Conservation (phyloP, 2,888 invertebrate genomes). For the Microctonus brassicae region DNA sequence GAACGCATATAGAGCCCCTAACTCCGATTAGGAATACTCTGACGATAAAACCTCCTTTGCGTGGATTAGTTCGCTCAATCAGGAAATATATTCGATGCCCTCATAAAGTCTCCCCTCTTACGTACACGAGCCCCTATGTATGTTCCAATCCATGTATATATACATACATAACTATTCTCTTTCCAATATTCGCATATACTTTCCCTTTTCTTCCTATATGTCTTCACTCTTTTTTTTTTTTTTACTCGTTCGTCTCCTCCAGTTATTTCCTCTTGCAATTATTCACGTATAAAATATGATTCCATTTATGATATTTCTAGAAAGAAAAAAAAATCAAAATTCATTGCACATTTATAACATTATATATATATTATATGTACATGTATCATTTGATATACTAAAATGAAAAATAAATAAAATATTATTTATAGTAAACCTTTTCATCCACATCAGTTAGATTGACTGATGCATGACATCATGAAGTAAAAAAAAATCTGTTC, state of each 20-base stretch:
- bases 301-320: background rate
- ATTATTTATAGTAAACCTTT: background rate
- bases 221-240: background rate
- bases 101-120: constrained; percentile 58
- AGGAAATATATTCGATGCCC: constrained; percentile 65
- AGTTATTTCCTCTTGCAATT: background rate
- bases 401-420: background rate
- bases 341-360: background rate
- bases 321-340: background rate
- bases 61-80: constrained; percentile 68
- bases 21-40: constrained; percentile 34
- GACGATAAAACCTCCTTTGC: constrained; percentile 67
- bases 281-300: background rate
- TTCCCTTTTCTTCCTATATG: background rate
- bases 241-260: no score
- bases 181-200: constrained; percentile 10
- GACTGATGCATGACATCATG: constrained; percentile 11
- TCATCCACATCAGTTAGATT: background rate
- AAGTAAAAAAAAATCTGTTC: constrained; percentile 10
- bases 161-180: constrained; percentile 27
- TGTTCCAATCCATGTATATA: constrained; percentile 45
- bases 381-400: background rate
- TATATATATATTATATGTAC: background rate
- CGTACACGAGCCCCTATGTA: constrained; percentile 57
- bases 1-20: constrained; percentile 13